Conservation (phyloP, 2,797 vertebrate genomes). For the Natrix natrix region DNA sequence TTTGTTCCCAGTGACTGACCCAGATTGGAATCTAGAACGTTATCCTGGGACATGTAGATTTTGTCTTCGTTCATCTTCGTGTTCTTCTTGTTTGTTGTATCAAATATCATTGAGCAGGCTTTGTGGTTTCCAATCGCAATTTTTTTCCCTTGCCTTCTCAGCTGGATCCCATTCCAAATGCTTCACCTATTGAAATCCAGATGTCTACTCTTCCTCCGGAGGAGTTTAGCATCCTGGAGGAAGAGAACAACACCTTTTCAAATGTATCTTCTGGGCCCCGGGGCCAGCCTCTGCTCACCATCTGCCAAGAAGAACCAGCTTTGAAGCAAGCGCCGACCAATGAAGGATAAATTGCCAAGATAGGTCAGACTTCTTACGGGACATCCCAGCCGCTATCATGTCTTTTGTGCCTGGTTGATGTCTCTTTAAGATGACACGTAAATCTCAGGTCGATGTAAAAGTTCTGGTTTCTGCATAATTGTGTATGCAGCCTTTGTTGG, state of each 20-base stretch:
- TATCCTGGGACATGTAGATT: background rate
- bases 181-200: slow-evolving; percentile 76
- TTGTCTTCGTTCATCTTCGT: background rate
- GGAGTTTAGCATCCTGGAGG: slow-evolving; percentile 77
- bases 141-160: slow-evolving; percentile 54
- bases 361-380: slow-evolving; percentile 60
- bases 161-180: slow-evolving; percentile 61
- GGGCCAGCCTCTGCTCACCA: accelerated
- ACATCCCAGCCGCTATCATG: slow-evolving; percentile 48
- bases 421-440: slow-evolving; percentile 66
- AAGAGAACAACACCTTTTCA: slow-evolving; percentile 46
- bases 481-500: slow-evolving; percentile 50
- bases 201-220: slow-evolving; percentile 81
- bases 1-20: background rate
- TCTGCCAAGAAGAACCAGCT: slow-evolving; percentile 24
- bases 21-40: background rate
- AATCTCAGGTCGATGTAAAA: slow-evolving; percentile 89
- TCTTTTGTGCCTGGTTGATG: slow-evolving; percentile 54
- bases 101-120: background rate
- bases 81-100: background rate
- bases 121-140: background rate
- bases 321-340: slow-evolving; percentile 6
- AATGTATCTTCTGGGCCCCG: background rate
- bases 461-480: slow-evolving; percentile 58
- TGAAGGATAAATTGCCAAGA: slow-evolving; percentile 76